Evolutionary conservation across 2,797 vertebrate genomes (phyloP), one percentile per base, ranked within the genome.

Genomic region (Vultur gryphus): DNA sequence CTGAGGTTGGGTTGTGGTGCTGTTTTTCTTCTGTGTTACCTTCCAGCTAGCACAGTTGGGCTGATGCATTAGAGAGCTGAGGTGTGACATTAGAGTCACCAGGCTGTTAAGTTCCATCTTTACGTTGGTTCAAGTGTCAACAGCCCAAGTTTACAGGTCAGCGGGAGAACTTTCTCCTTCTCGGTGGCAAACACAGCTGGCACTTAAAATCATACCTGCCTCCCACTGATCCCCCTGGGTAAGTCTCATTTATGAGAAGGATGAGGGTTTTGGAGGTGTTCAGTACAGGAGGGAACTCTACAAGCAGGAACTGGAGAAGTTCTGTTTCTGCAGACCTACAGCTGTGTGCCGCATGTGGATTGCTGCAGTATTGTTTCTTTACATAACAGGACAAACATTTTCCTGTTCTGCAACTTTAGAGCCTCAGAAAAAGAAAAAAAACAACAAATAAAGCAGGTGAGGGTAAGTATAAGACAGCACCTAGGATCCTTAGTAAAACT

Each of bases 151-250:
- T 94, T 90, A 61, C 78, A 80, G 89, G 20, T 88, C 62, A 25
- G 10, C 31, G 57, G 55, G 84, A 97, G 65, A 94, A 77, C 39
- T 67, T 95, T 35, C 49, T 82, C 55, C 75, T 84, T 84, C 44
- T 81, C 1, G 0, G n/a, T 62, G 37, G 43, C 64, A 86, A 89
- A 66, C 37, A n/a, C 69, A 90, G 10, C 46, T 84, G 71, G 52
- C 20, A 5, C 46, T 69, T 84, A 67, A 88, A 66, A 65, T 94
- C 43, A 43, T 54, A 48, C 35, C 66, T 82, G 35, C 46, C 71
- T 84, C 73, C 33, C 24, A 20, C 25, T 84, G 72, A 44, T 41
- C 10, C 54, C 48, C 17, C 15, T 13, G 11, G 28, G 8, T 29
- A 77, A 51, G 28, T 82, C 75, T 81, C 39, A 5, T 33, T 58